These are phyloP conservation scores for Nemurella pictetii DNA, from an alignment of 2,888 invertebrate species.

Conservation along the genomic window DNA sequence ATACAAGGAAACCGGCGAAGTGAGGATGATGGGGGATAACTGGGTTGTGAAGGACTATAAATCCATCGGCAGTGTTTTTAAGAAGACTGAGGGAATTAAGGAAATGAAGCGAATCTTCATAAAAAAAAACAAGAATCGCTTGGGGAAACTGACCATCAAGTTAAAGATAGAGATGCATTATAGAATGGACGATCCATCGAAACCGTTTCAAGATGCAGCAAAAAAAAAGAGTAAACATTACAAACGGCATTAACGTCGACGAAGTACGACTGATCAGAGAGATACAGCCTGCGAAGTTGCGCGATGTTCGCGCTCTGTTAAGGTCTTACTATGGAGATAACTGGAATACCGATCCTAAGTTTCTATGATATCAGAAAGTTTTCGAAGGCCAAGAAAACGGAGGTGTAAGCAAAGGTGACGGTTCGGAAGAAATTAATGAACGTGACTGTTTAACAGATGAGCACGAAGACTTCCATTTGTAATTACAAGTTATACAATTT, in stretches of 20 bases:
- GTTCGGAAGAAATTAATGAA: not conserved
- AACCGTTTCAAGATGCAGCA: not conserved
- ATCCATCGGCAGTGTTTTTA: not conserved
- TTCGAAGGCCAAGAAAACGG: not conserved
- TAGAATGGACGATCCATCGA: not conserved
- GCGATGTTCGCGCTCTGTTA: not conserved
- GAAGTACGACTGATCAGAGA: not conserved
- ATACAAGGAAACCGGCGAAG: not conserved
- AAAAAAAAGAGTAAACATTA: not conserved
- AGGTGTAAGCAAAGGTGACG: not conserved
- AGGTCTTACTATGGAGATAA: slow-evolving; percentile 1
- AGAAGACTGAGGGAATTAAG: not conserved
- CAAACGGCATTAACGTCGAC: not conserved
- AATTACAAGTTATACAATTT: too few species aligned
- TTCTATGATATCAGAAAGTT: not conserved
- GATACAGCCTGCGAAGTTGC: not conserved
- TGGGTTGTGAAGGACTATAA: not conserved
- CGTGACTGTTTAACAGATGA: not conserved
- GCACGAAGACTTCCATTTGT: not conserved
- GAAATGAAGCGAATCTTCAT: not conserved
- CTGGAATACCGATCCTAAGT: not conserved
- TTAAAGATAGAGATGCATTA: not conserved
- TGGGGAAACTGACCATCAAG: not conserved
- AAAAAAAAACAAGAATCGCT: not conserved
- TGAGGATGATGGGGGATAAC: not conserved